phyloP scores from a whole-genome alignment of 2,113 vertebrate species.

The Hystrix brachyura region DNA sequence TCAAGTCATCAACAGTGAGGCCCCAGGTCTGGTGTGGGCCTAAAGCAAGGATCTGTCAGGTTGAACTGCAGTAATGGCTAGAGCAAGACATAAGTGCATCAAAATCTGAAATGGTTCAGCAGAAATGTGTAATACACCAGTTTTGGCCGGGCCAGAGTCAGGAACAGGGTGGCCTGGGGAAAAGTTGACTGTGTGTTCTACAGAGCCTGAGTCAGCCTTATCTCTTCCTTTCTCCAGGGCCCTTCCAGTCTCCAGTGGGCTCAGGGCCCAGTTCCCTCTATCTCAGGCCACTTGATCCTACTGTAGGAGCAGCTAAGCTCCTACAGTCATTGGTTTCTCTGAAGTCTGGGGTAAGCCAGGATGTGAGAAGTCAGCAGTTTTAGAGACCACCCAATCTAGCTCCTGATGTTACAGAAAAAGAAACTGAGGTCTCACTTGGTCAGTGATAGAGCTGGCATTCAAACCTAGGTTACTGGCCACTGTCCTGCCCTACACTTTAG shows the following conservation, averaged over 20 bases:
- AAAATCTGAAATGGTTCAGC: background rate
- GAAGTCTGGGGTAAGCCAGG: background rate
- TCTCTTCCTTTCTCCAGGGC: constrained; percentile 33
- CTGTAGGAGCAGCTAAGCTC: background rate
- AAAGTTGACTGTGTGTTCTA: background rate
- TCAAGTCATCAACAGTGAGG: background rate
- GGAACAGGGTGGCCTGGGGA: background rate
- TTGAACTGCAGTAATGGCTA: background rate
- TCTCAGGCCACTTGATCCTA: constrained; percentile 3
- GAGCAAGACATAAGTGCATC: background rate
- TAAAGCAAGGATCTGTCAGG: background rate
- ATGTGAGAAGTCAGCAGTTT: background rate
- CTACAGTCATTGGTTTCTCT: constrained; percentile 37
- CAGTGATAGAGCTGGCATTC: background rate
- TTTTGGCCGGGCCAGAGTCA: constrained; percentile 25
- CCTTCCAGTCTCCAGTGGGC: background rate
- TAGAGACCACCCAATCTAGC: background rate
- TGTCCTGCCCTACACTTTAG: background rate
- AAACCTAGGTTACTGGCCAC: background rate
- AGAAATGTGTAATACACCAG: constrained; percentile 4
- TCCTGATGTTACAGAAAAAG: background rate
- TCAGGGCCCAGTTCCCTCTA: background rate
- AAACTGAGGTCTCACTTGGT: background rate
- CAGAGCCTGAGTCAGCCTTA: constrained; percentile 57
- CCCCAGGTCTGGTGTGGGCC: background rate